Evolutionary conservation across 2,888 invertebrate genomes (phyloP).

Genomic region (Scaptomyza caliginosa): DNA sequence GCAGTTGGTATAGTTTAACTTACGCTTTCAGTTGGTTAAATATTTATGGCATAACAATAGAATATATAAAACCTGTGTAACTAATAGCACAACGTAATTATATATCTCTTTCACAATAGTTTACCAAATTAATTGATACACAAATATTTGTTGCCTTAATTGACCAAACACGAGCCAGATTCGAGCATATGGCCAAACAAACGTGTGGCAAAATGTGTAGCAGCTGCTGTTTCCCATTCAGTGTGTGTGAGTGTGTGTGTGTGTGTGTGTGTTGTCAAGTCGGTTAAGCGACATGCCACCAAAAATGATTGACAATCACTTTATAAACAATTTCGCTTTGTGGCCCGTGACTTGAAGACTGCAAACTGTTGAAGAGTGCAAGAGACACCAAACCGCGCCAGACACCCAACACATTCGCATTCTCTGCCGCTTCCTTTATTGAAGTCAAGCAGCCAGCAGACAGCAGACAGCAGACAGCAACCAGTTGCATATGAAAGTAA

Average conservation of each 20-base stretch:
- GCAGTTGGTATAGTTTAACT: not conserved
- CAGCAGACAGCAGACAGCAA: conserved; percentile 35
- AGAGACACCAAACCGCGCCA: conserved; percentile 17
- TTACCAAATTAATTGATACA: conserved; percentile 15
- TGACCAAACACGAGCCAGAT: conserved; percentile 41
- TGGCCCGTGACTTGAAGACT: conserved; percentile 45
- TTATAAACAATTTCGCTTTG: conserved; percentile 74
- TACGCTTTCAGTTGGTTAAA: too few relatives aligned
- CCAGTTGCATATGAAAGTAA: conserved; percentile 80
- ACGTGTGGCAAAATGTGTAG: conserved; percentile 51
- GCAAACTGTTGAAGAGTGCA: conserved; percentile 27
- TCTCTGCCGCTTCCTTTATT: conserved; percentile 66
- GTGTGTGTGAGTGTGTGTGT: conserved; percentile 24
- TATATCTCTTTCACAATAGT: not conserved
- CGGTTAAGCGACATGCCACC: conserved; percentile 77
- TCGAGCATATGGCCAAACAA: conserved; percentile 31
- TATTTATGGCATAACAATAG: too few relatives aligned
- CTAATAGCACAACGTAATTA: too few relatives aligned
- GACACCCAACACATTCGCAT: conserved; percentile 40
- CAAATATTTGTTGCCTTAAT: conserved; percentile 39
- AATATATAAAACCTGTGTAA: too few relatives aligned
- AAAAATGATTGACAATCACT: conserved; percentile 79
- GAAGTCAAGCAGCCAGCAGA: conserved; percentile 28
- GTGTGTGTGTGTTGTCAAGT: conserved; percentile 62
- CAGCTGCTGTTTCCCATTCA: conserved; percentile 51